Base-by-base conservation (phyloP, 92 coral and sea anemone species). In the Phenganax marumi region DNA sequence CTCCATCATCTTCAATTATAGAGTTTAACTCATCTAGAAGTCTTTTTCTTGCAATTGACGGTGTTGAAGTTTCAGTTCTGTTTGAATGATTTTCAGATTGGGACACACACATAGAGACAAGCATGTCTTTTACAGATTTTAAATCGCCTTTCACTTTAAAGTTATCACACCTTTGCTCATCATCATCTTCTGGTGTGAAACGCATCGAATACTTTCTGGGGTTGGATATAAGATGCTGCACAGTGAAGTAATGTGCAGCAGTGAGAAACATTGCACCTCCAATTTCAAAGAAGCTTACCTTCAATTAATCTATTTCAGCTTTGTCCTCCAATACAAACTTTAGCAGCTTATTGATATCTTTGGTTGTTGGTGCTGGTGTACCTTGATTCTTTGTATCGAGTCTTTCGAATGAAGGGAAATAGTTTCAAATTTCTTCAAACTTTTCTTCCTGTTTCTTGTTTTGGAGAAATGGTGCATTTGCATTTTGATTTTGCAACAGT, bases 241-340 rank as follows among this genome's bases (percentile, higher is more conserved):
- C 9, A 3, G 21, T 8, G 0, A 65, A 3, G 71, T 65, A 65
- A 25, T 65, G 71, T 1, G 1, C 8, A 0, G 71, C 24, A 65
- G 71, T 65, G n/a, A 65, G 43, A 8, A 11, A 1, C 71, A 65
- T 65, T 65, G 71, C 71, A 2, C 71, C 71, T 16, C 71, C 71
- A 65, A 65, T 65, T 1, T 1, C 7, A 8, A 16, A 65, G 7
- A 65, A 65, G 0, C 1, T 65, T 65, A 0, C 71, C 71, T 1
- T 65, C 71, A 65, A 1, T 11, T 65, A 1, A 65, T 65, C 1
- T 1, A 65, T 65, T 65, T 65, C 3, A 12, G 71, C 3, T 1
- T 65, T 65, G 21, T 65, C 71, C 1, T 65, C 71, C 71, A 65
- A 22, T 0, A 65, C 2, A 65, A 65, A 25, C 13, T 65, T 65